Percentiles rank a stretch among this genome's conserved stretches.
Evolutionary conservation across 2,113 vertebrate species (phyloP).

Genomic region (Centropus unirufus): DNA sequence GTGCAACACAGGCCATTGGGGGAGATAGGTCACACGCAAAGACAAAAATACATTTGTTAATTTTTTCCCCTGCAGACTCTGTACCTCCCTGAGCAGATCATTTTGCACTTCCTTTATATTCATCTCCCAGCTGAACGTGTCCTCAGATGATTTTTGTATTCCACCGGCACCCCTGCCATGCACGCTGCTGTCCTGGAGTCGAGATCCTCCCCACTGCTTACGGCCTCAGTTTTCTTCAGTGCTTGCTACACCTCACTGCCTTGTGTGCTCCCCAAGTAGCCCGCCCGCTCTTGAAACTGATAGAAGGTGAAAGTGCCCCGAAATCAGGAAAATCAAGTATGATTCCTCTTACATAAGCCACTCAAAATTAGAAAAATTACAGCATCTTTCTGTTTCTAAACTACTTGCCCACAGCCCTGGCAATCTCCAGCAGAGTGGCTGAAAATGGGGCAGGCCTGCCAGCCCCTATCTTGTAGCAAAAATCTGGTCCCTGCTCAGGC

Average conservation of each 20-base stretch:
- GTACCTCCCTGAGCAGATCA: slow-evolving; percentile 1
- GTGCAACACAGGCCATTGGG: neutral
- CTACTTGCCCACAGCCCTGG: neutral
- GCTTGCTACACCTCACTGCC: neutral
- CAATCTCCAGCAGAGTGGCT: neutral
- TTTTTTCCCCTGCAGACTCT: slow-evolving; percentile 13
- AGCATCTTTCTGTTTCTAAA: neutral
- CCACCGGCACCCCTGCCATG: neutral
- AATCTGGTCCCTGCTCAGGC: neutral
- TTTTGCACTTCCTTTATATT: slow-evolving; percentile 36
- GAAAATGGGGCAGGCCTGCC: neutral
- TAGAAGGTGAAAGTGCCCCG: neutral
- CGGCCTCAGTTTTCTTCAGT: neutral
- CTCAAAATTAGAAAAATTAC: neutral
- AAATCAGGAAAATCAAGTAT: neutral
- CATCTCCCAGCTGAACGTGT: slow-evolving; percentile 22
- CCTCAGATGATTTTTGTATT: slow-evolving; percentile 16
- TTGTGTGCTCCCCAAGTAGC: neutral
- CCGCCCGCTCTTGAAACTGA: neutral
- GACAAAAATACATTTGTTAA: slow-evolving; percentile 27
- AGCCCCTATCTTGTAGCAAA: neutral
- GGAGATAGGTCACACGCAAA: neutral
- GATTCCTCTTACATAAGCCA: neutral
- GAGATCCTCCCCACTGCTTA: neutral
- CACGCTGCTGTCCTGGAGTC: neutral